Base-by-base conservation (phyloP, 2,888 invertebrate genomes). In the Tetranychus truncatus region DNA sequence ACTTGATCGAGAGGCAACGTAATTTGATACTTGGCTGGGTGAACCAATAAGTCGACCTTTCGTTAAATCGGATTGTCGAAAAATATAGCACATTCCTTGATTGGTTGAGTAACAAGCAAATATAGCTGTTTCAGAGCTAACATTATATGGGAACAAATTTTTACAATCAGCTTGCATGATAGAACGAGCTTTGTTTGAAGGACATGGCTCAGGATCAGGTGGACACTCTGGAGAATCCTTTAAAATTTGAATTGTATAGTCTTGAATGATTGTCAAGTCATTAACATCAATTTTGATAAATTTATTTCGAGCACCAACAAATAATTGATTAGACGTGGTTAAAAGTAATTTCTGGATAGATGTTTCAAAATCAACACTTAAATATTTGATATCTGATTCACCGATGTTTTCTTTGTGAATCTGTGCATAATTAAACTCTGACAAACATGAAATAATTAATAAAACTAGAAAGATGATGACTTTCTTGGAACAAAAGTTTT, bases 81-180 rank as follows among this genome's bases (percentile, higher is more conserved):
- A 72, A 9, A 78, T 45, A 55, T 73, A 66, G 71, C 78, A 78
- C 73, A 78, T 66, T 0, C 78, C 78, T 55, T 78, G 78, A 74
- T 78, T 69, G 1, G 78, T 73, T 9, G 76, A 76, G 1, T 77
- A 78, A 71, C 78, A 78, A 5, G 72, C 72, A 18, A 72, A 24
- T n/a, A 72, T 15, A 44, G 34, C 5, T 18, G 72, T 15, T 20
- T 21, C 15, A 15, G 55, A 55, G 55, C 11, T 15, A 55, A 55
- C 55, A 55, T 55, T 55, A 6, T 7, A 15, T 15, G 55, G 15
- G 3, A 55, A 55, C 55, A 55, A 55, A 55, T 55, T 55, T 9
- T 15, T 55, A 55, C 55, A 55, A 3, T 55, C 55, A 55, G 55
- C 9, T 55, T 55, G 55, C 9, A 15, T 55, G 5, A 6, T 55